These are phyloP conservation scores for Rhombomys opimus DNA, from an alignment of 2,113 vertebrate genomes.

Conservation along the genomic window DNA sequence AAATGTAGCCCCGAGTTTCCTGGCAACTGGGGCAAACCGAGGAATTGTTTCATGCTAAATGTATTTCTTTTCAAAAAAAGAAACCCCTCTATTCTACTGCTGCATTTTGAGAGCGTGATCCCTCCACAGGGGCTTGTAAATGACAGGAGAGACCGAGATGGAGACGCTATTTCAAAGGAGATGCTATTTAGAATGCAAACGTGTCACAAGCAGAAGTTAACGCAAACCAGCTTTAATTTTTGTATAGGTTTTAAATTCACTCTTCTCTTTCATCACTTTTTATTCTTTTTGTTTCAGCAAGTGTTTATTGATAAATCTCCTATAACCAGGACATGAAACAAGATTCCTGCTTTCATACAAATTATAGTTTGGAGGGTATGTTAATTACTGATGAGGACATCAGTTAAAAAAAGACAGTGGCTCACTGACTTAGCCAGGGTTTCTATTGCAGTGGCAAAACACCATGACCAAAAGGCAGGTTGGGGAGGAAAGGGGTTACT, in stretches of 20 bases:
- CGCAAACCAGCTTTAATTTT: constrained; percentile 5
- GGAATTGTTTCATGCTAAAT: constrained; percentile 44
- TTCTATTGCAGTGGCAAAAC: not conserved
- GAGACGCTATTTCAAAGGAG: constrained; percentile 36
- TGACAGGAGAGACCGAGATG: not conserved
- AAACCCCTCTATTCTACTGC: not conserved
- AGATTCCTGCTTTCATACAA: not conserved
- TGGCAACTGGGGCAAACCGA: constrained; percentile 61
- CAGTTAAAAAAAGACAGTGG: not conserved
- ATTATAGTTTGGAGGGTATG: not conserved
- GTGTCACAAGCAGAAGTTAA: not conserved
- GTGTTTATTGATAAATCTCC: not conserved
- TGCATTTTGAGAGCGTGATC: constrained; percentile 10
- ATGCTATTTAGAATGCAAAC: constrained; percentile 5
- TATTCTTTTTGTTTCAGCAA: constrained; percentile 42
- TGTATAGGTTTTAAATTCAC: not conserved
- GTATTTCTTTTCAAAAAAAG: constrained; percentile 41
- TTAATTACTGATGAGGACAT: not conserved
- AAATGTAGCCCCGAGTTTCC: constrained; percentile 70
- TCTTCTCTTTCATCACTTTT: not conserved
- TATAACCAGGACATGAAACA: not conserved
- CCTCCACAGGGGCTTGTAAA: not conserved
- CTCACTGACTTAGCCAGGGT: not conserved
- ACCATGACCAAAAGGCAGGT: not conserved
- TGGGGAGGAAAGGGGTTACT: not conserved